Conservation (phyloP, 2,888 invertebrate species). For the Odontothrips loti region DNA sequence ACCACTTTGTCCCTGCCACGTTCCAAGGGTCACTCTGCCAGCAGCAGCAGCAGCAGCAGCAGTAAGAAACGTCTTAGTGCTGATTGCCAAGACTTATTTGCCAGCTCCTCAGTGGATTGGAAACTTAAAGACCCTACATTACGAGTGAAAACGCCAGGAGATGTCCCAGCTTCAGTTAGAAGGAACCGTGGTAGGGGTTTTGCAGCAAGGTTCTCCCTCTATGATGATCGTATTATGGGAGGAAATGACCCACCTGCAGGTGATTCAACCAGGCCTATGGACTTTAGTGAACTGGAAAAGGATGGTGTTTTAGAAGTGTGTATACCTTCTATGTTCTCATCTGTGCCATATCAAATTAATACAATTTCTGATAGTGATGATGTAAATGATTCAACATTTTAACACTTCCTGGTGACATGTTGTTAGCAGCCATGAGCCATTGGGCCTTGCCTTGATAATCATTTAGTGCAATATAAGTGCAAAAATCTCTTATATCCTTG, state of each 20-base stretch:
- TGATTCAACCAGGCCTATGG: background rate
- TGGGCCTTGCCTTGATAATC: constrained; percentile 5
- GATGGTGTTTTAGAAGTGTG: constrained; percentile 15
- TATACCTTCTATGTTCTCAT: constrained; percentile 12
- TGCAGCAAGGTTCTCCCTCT: constrained; percentile 67
- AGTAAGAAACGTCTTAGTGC: constrained; percentile 46
- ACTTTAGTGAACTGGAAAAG: constrained; percentile 7
- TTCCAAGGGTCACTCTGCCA: constrained; percentile 40
- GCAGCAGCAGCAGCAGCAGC: constrained; percentile 40
- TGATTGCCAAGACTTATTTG: constrained; percentile 48
- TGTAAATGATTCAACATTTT: background rate
- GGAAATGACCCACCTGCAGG: constrained; percentile 42
- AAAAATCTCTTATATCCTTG: background rate
- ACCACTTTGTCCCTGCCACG: constrained; percentile 39
- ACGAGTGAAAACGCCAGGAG: constrained; percentile 76
- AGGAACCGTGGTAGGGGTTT: constrained; percentile 60
- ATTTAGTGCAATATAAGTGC: background rate
- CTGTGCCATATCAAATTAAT: constrained; percentile 17
- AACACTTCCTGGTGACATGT: background rate
- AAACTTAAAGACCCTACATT: constrained; percentile 66
- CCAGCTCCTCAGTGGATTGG: constrained; percentile 33
- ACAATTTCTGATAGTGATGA: background rate
- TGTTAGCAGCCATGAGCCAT: background rate
- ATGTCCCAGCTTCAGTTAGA: constrained; percentile 72
- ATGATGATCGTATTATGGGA: constrained; percentile 83